Evolutionary conservation across 1,140 invertebrate genomes (phyloP).

Genomic region (Parasteatoda tepidariorum): DNA sequence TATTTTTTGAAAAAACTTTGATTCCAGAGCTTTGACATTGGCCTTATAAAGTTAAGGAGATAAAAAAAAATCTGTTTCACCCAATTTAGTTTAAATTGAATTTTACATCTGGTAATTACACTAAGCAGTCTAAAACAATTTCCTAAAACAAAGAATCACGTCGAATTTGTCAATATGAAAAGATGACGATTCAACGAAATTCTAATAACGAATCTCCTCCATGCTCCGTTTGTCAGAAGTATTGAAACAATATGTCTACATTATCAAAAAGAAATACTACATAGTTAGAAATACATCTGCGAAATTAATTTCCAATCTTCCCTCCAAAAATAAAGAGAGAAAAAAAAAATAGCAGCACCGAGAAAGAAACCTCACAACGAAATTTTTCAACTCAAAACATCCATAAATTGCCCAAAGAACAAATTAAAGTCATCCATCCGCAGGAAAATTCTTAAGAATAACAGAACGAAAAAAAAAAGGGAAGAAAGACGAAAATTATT

Average conservation of each 20-base stretch:
- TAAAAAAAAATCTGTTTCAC: too few relatives aligned
- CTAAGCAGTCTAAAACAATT: too few relatives aligned
- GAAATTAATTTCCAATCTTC: not conserved
- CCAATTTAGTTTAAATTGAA: too few relatives aligned
- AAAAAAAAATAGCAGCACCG: not conserved
- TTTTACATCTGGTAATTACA: too few relatives aligned
- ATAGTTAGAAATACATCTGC: not conserved
- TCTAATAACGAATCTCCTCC: not conserved
- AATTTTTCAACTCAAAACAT: constrained; percentile 35
- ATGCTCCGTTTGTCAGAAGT: not conserved
- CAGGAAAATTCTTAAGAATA: not conserved
- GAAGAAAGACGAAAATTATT: not conserved
- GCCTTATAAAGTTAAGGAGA: too few relatives aligned
- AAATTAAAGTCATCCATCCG: constrained; percentile 38
- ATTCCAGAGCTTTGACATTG: too few relatives aligned
- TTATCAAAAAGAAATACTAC: too few relatives aligned
- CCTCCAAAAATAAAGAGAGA: not conserved
- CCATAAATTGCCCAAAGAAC: constrained; percentile 19
- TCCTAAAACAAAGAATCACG: too few relatives aligned
- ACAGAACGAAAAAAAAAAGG: not conserved
- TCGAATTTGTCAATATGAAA: too few relatives aligned
- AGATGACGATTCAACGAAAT: not conserved
- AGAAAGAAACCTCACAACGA: not conserved
- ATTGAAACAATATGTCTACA: too few relatives aligned
- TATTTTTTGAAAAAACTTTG: too few relatives aligned